Base-by-base conservation (phyloP, 2,888 invertebrate species). In the Acleris emargana region DNA sequence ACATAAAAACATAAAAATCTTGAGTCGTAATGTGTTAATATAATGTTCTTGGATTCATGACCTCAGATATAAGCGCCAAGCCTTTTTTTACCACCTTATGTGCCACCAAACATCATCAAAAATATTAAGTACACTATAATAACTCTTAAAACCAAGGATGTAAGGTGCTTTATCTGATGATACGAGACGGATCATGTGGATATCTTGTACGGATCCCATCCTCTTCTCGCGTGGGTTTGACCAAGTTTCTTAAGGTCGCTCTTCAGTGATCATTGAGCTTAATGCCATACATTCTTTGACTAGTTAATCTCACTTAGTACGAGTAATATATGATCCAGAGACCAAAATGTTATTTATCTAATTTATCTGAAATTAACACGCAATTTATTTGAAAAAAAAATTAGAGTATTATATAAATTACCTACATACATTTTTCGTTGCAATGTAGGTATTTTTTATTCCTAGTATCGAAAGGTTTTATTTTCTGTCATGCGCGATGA, bases 141-240 rank as follows among this genome's bases (percentile, higher is more conserved):
- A 16, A 13, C 32, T 20, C 18, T 58, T 58, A 22, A 7, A 0
- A 0, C 3, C 5, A n/a, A 13, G 1, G 3, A 0, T 38, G 1
- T 45, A 63, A 45, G 62, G 62, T 43, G 13, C 9, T 25, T 22
- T 22, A 18, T 52, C 5, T 7, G 9, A 38, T 38, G 61, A 22
- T 2, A 43, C 22, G 18, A 25, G 17, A 16, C 7, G 5, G 1
- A 17, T 38, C 9, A 18, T 63, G 51, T 51, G 22, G 52, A 58
- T 47, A 58, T 45, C 43, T 45, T 52, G 32, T 43, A 45, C 55
- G 49, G 38, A 53, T 47, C 58, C 16, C 43, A 58, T 22, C 20
- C 55, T 57, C 47, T 52, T 53, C 38, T 32, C 38, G 60, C 20
- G 60, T 60, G 20, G 58, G 64, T 60, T 54, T 60, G 60, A 28